phyloP scores from a whole-genome alignment of 1,140 invertebrate species.

The Diprion similis region DNA sequence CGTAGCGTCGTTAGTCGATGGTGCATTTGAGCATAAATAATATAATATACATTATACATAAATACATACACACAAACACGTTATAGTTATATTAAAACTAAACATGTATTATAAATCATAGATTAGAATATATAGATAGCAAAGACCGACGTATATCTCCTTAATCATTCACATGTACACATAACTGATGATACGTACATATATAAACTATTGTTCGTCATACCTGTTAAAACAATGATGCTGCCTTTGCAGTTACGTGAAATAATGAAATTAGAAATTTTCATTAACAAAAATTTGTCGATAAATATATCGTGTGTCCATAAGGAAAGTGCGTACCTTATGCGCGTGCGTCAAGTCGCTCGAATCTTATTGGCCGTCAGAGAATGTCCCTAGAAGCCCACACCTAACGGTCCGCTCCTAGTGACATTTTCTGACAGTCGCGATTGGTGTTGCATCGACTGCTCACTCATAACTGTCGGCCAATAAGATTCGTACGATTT shows the following conservation, averaged over 20 bases:
- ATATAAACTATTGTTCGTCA: background rate
- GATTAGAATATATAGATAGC: background rate
- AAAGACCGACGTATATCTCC: slow-evolving; percentile 1
- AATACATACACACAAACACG: slow-evolving; percentile 10
- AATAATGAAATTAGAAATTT: background rate
- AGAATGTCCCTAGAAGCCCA: no score
- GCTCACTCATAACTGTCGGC: no score
- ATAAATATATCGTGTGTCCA: no score
- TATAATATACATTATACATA: slow-evolving; percentile 3
- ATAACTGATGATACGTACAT: background rate
- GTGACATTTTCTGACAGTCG: no score
- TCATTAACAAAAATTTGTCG: background rate
- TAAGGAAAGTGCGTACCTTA: no score
- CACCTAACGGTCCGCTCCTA: no score
- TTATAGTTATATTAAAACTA: slow-evolving; percentile 3
- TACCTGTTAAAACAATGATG: no score
- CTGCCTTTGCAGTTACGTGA: background rate
- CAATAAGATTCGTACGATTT: no score
- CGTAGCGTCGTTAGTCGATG: slow-evolving; percentile 11
- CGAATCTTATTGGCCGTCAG: no score
- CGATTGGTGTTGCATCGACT: no score
- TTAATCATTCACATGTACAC: background rate
- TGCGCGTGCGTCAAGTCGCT: no score
- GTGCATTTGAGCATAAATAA: background rate
- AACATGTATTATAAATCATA: slow-evolving; percentile 21